Conservation (phyloP, 2,888 invertebrate species). For the Corythucha ciliata region DNA sequence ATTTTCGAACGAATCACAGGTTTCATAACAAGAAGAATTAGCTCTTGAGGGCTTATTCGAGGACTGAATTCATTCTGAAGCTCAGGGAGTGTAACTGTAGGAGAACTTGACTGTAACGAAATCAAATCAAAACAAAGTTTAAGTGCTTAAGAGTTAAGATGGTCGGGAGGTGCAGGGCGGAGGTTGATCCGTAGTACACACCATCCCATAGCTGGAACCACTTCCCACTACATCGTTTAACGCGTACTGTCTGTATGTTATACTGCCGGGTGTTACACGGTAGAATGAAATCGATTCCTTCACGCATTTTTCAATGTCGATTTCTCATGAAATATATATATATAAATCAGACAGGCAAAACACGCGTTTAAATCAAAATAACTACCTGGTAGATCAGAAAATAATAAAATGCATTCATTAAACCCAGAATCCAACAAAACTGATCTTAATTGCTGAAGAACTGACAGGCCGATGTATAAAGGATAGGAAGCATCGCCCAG, state of each 20-base stretch:
- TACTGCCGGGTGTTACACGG: conserved; percentile 75
- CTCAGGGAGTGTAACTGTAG: conserved; percentile 46
- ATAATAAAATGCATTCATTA: conserved; percentile 95
- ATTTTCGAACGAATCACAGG: conserved; percentile 44
- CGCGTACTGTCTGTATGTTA: conserved; percentile 75
- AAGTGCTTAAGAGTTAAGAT: conserved; percentile 5
- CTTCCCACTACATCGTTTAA: conserved; percentile 30
- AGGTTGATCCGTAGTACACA: conserved; percentile 18
- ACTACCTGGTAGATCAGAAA: conserved; percentile 85
- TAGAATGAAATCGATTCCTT: conserved; percentile 79
- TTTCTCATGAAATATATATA: conserved; percentile 53
- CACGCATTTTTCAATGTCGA: conserved; percentile 89
- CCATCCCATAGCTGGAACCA: too few species aligned
- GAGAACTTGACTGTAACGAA: conserved; percentile 20
- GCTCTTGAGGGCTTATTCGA: conserved; percentile 75
- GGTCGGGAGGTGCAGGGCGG: neutral
- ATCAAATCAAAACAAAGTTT: too few species aligned
- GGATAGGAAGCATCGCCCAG: conserved; percentile 90
- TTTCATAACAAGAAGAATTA: conserved; percentile 59
- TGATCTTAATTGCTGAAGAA: conserved; percentile 76
- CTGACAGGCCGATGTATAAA: conserved; percentile 86
- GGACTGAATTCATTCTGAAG: conserved; percentile 68
- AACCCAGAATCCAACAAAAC: conserved; percentile 82
- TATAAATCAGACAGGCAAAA: neutral
- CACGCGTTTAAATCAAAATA: conserved; percentile 7